These are phyloP conservation scores for Morinoia aosen DNA, from an alignment of 2,888 invertebrate genomes.

Conservation along the genomic window DNA sequence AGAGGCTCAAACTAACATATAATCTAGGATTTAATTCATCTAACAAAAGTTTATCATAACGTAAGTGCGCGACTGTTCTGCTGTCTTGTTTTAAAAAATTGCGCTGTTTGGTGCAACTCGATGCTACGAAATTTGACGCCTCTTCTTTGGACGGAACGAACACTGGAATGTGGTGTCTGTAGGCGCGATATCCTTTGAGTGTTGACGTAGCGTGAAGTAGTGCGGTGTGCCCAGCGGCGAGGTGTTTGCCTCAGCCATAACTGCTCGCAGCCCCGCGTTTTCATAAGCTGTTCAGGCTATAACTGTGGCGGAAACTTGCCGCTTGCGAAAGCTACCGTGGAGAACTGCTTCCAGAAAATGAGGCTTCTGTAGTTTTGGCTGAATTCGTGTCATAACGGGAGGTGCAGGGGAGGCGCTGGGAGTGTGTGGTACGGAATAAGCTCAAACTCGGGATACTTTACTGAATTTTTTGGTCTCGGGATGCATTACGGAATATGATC, in stretches of 20 bases:
- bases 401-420: background rate
- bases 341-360: background rate
- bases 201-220: background rate
- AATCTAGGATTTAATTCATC: too few species aligned
- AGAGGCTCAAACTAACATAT: too few species aligned
- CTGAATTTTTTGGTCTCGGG: too few species aligned
- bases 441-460: too few species aligned
- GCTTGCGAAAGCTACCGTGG: background rate
- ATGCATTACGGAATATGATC: too few species aligned
- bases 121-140: too few species aligned
- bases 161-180: background rate
- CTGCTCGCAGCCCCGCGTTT: background rate
- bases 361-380: background rate
- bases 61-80: too few species aligned
- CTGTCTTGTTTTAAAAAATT: too few species aligned
- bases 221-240: background rate
- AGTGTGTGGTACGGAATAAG: too few species aligned
- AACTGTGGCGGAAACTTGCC: background rate
- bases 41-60: too few species aligned
- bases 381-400: background rate
- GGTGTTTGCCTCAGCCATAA: background rate
- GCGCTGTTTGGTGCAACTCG: too few species aligned
- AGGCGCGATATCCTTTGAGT: background rate
- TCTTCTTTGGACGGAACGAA: background rate
- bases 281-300: background rate